Conservation (phyloP, 2,888 invertebrate genomes). For the Hirtodrosophila duncani region DNA sequence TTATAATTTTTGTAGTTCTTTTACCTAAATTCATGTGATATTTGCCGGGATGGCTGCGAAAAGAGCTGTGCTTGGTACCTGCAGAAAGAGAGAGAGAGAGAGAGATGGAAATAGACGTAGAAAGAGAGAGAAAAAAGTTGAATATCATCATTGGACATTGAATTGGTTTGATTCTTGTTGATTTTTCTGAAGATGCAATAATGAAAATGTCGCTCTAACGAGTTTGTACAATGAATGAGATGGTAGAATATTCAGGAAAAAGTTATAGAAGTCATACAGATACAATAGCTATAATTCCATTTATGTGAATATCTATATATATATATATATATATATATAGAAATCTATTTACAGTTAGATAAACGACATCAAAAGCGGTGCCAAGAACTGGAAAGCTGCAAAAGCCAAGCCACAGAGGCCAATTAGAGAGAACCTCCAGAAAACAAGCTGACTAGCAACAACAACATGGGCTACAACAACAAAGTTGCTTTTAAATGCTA, state of each 20-base stretch:
- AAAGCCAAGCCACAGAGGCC: constrained; percentile 34
- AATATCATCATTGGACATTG: constrained; percentile 7
- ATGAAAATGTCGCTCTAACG: too few species aligned
- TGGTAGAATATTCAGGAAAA: constrained; percentile 1
- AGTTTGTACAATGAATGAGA: background rate
- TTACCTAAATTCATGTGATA: constrained; percentile 78
- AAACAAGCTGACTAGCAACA: constrained; percentile 4
- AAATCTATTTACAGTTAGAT: constrained; percentile 55
- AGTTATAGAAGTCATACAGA: constrained; percentile 10
- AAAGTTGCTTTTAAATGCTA: constrained; percentile 37
- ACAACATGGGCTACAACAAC: constrained; percentile 16
- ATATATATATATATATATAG: constrained; percentile 17
- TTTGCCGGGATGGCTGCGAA: constrained; percentile 77
- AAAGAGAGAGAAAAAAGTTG: constrained; percentile 29
- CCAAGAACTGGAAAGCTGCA: constrained; percentile 15
- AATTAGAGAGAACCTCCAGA: constrained; percentile 44
- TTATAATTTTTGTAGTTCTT: constrained; percentile 27
- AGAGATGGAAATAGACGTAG: constrained; percentile 26
- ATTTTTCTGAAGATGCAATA: constrained; percentile 7
- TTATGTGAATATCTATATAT: constrained; percentile 19
- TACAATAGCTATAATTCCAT: constrained; percentile 17
- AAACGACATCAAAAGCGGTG: constrained; percentile 38
- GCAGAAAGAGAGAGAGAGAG: constrained; percentile 56
- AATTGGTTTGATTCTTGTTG: constrained; percentile 8
- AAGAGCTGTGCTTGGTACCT: constrained; percentile 77